phyloP scores from a whole-genome alignment of 1,140 invertebrate species.

The Lethocerus indicus region DNA sequence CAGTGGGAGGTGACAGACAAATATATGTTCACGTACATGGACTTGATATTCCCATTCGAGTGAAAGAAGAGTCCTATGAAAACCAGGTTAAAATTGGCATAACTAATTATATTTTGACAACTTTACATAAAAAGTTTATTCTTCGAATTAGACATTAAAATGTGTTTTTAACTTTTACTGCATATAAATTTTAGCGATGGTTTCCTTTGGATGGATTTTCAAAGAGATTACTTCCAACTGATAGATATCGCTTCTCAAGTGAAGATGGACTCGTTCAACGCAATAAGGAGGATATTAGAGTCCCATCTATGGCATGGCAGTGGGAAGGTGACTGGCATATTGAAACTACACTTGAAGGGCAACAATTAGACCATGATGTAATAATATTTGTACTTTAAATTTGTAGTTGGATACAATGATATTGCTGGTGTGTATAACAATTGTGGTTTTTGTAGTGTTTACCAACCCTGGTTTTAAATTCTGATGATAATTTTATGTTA shows the following conservation, averaged over 20 bases:
- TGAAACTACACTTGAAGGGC: conserved; percentile 70
- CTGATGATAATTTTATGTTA: too few relatives aligned
- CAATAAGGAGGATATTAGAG: conserved; percentile 57
- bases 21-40: conserved; percentile 80
- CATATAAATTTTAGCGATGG: conserved; percentile 64
- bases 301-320: conserved; percentile 83
- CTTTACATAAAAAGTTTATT: not conserved
- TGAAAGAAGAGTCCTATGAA: conserved; percentile 80
- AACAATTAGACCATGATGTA: conserved; percentile 70
- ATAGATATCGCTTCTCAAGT: conserved; percentile 68
- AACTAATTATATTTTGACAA: not conserved
- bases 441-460: too few relatives aligned
- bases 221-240: conserved; percentile 62
- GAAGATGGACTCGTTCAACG: conserved; percentile 61
- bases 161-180: conserved; percentile 1
- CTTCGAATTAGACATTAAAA: not conserved
- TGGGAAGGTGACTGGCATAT: conserved; percentile 89
- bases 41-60: conserved; percentile 72
- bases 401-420: too few relatives aligned
- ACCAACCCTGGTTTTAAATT: too few relatives aligned
- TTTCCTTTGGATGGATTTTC: conserved; percentile 76
- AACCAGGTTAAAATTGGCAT: conserved; percentile 52
- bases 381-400: conserved; percentile 15
- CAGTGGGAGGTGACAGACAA: conserved; percentile 78
- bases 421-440: too few relatives aligned